Percentiles rank a stretch among this genome's conserved stretches.
These are phyloP conservation scores for Oedothorax gibbosus DNA, from an alignment of 1,140 invertebrate species.

Conservation along the genomic window DNA sequence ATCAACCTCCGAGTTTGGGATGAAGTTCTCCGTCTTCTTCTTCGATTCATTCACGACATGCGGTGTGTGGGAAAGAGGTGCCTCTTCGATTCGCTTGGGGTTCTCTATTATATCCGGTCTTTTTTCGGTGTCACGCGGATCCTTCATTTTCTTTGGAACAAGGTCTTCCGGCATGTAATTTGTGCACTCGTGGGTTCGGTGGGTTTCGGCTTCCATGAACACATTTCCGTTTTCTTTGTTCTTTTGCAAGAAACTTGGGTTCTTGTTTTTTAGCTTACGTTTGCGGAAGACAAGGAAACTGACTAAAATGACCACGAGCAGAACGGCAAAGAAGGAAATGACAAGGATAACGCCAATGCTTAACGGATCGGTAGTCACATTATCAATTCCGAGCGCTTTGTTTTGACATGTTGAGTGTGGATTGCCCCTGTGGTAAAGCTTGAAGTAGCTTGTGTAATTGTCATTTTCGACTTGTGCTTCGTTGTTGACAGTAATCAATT, in stretches of 20 bases:
- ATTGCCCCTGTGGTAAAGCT: constrained; percentile 75
- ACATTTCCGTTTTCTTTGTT: constrained; percentile 62
- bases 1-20: constrained; percentile 75
- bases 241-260: constrained; percentile 39
- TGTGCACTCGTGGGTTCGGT: constrained; percentile 65
- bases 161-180: constrained; percentile 74
- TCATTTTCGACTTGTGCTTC: constrained; percentile 90
- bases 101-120: constrained; percentile 93
- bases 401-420: constrained; percentile 74
- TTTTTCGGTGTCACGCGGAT: constrained; percentile 77
- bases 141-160: constrained; percentile 83
- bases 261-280: constrained; percentile 59
- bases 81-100: constrained; percentile 69
- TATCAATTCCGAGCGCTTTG: constrained; percentile 70
- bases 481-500: constrained; percentile 88
- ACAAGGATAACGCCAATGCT: constrained; percentile 92
- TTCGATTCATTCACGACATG: constrained; percentile 5
- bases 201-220: constrained; percentile 63
- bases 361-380: constrained; percentile 84
- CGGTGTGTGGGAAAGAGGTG: constrained; percentile 64
- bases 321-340: constrained; percentile 91
- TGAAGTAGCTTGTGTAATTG: constrained; percentile 83
- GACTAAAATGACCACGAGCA: constrained; percentile 87
- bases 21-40: constrained; percentile 60
- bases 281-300: constrained; percentile 85